Percentiles rank a stretch among this genome's conserved stretches.
These are phyloP conservation scores for Laticauda laticaudata DNA, from an alignment of 2,113 vertebrate species.

Conservation along the genomic window DNA sequence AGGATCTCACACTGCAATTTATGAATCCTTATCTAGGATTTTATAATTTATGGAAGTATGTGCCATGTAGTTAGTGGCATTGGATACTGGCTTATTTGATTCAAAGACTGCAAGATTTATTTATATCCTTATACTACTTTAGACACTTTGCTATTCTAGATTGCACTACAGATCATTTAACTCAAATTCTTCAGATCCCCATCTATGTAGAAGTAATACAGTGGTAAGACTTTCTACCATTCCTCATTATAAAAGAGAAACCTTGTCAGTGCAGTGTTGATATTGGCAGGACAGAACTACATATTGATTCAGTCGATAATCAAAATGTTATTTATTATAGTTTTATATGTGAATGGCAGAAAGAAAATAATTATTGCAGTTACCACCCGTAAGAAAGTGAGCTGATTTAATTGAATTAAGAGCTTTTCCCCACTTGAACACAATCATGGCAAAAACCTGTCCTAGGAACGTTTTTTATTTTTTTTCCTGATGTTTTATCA, in stretches of 20 bases:
- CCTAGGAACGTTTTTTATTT: neutral
- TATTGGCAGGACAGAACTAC: neutral
- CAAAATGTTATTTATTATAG: neutral
- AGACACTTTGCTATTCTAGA: neutral
- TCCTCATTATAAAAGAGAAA: neutral
- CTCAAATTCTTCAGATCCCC: neutral
- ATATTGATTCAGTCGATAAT: neutral
- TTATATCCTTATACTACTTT: neutral
- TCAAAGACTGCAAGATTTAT: neutral
- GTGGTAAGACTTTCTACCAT: neutral
- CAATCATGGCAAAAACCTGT: neutral
- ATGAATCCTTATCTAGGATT: neutral
- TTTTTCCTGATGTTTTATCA: neutral
- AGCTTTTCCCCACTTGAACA: neutral
- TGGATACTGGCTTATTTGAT: neutral
- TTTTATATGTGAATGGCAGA: neutral
- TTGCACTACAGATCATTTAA: neutral
- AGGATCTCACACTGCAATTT: fast-evolving
- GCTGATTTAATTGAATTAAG: neutral
- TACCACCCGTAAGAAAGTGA: neutral
- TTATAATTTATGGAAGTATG: neutral
- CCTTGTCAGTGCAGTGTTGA: neutral
- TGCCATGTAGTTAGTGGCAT: neutral
- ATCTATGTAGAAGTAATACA: neutral
- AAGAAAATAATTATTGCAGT: neutral